phyloP scores from a whole-genome alignment of 1,140 invertebrate species.

The Drosophila rhopaloa region DNA sequence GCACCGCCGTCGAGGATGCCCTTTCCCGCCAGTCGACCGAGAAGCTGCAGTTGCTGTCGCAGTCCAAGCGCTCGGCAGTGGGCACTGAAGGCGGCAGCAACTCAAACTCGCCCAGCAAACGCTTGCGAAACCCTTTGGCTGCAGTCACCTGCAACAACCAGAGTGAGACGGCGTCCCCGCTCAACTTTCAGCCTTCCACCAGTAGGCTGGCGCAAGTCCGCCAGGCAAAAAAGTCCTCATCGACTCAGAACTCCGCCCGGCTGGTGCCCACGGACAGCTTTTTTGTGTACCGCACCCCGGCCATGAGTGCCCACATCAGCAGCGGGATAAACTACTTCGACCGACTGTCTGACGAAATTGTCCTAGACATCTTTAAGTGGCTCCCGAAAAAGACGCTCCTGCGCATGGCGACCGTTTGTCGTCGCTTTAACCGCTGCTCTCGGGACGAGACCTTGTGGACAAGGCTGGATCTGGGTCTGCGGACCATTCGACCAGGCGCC shows the following conservation, averaged over 20 bases:
- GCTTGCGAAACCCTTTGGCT: constrained; percentile 66
- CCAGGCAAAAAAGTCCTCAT: constrained; percentile 36
- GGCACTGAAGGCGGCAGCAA: constrained; percentile 50
- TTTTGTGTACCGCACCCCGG: constrained; percentile 69
- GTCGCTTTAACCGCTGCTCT: constrained; percentile 89
- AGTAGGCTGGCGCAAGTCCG: constrained; percentile 63
- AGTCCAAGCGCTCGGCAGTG: constrained; percentile 47
- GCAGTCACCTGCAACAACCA: constrained; percentile 56
- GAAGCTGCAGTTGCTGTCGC: constrained; percentile 38
- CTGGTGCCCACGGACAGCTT: constrained; percentile 50
- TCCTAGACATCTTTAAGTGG: constrained; percentile 93
- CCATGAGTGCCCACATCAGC: constrained; percentile 53
- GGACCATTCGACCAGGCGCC: constrained; percentile 87
- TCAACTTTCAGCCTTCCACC: constrained; percentile 68
- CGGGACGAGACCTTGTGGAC: constrained; percentile 94
- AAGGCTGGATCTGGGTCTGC: constrained; percentile 91
- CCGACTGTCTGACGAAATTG: constrained; percentile 92
- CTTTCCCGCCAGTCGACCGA: constrained; percentile 39
- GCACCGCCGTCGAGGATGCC: constrained; percentile 45
- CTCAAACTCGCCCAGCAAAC: constrained; percentile 69
- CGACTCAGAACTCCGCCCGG: background rate
- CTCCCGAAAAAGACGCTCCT: constrained; percentile 91
- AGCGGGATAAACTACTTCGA: constrained; percentile 86
- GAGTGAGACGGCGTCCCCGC: constrained; percentile 31
- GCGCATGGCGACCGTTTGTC: constrained; percentile 89